These are phyloP conservation scores for Pantelozetes paolii DNA, from an alignment of 2,888 invertebrate species.

Conservation along the genomic window DNA sequence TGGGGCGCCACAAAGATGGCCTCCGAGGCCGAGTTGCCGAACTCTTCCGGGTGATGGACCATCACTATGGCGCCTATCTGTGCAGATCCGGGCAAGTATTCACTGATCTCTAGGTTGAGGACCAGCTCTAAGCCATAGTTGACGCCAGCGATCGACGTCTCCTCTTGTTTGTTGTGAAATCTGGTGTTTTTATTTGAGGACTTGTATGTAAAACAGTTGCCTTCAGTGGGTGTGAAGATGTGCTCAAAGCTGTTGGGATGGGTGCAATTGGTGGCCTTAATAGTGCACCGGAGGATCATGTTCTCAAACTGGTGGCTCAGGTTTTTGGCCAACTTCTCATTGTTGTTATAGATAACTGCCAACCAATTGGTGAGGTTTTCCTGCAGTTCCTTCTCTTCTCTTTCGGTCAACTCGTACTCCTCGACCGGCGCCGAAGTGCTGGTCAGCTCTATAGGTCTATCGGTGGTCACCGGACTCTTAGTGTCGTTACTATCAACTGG, in stretches of 20 bases:
- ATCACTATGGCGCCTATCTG: constrained; percentile 45
- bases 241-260: constrained; percentile 42
- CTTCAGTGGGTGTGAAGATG: constrained; percentile 45
- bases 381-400: constrained; percentile 44
- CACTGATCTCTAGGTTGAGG: constrained; percentile 41
- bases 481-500: background rate
- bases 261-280: constrained; percentile 44
- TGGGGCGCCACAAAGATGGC: constrained; percentile 45
- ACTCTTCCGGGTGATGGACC: constrained; percentile 45
- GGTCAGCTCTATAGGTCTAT: background rate
- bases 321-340: constrained; percentile 41
- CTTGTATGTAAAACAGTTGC: constrained; percentile 45
- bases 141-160: constrained; percentile 43
- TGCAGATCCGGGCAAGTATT: constrained; percentile 44
- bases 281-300: constrained; percentile 46
- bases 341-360: constrained; percentile 43
- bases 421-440: constrained; percentile 10
- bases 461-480: background rate
- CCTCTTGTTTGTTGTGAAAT: constrained; percentile 38
- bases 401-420: constrained; percentile 43
- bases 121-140: constrained; percentile 45
- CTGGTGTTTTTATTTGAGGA: constrained; percentile 14
- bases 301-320: constrained; percentile 47
- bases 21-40: constrained; percentile 44
- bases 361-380: constrained; percentile 45